These are phyloP conservation scores for Pseudomyrmex flavicornis DNA, from an alignment of 1,140 invertebrate species.

Conservation along the genomic window DNA sequence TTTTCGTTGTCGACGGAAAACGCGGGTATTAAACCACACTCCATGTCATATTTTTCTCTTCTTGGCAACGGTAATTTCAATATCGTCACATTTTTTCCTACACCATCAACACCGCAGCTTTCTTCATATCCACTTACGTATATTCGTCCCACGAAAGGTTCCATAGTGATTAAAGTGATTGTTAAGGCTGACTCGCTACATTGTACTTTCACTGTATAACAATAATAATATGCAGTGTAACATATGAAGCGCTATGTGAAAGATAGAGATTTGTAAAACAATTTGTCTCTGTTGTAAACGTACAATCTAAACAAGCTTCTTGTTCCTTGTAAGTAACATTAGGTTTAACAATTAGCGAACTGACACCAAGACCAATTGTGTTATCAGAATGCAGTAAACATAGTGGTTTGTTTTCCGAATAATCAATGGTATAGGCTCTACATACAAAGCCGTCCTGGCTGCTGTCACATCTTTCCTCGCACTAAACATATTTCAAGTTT, in stretches of 20 bases:
- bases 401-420: slow-evolving; percentile 63
- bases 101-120: slow-evolving; percentile 83
- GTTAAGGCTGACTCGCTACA: slow-evolving; percentile 84
- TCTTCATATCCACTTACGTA: slow-evolving; percentile 83
- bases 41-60: slow-evolving; percentile 64
- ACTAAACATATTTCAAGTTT: slow-evolving; percentile 76
- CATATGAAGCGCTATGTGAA: neutral
- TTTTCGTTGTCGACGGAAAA: slow-evolving; percentile 78
- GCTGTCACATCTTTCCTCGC: slow-evolving; percentile 84
- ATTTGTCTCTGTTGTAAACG: slow-evolving; percentile 62
- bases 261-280: neutral
- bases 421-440: slow-evolving; percentile 82
- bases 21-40: slow-evolving; percentile 79
- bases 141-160: slow-evolving; percentile 85
- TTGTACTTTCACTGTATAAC: slow-evolving; percentile 83
- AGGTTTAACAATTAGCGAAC: slow-evolving; percentile 76
- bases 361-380: slow-evolving; percentile 80
- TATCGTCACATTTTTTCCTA: slow-evolving; percentile 81
- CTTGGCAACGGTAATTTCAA: slow-evolving; percentile 81
- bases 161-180: slow-evolving; percentile 83
- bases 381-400: slow-evolving; percentile 85
- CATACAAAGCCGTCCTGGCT: slow-evolving; percentile 85
- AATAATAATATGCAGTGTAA: slow-evolving; percentile 3
- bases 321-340: slow-evolving; percentile 85
- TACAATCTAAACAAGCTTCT: slow-evolving; percentile 86